Conservation (phyloP, 2,888 invertebrate genomes). For the Leptodirus hochenwartii region DNA sequence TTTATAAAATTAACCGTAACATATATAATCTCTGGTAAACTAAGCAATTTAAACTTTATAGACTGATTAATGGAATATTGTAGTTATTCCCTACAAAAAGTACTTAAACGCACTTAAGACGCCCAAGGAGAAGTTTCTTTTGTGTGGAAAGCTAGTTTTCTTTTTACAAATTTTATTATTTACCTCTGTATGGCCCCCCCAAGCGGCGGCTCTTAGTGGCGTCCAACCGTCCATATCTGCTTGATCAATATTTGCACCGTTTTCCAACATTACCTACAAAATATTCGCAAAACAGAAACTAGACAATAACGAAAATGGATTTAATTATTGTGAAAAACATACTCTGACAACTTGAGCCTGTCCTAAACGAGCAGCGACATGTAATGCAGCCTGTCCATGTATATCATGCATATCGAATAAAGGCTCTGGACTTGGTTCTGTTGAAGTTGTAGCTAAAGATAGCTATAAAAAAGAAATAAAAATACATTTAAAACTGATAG, state of each 20-base stretch:
- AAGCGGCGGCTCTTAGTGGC: conserved; percentile 78
- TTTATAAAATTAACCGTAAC: too few relatives aligned
- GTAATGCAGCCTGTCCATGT: conserved; percentile 54
- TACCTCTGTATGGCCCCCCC: conserved; percentile 86
- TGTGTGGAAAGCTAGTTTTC: too few relatives aligned
- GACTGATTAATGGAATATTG: too few relatives aligned
- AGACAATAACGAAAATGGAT: neutral
- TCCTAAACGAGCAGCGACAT: conserved; percentile 66
- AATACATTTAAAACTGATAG: neutral
- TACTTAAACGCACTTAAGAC: too few relatives aligned
- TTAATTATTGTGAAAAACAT: conserved; percentile 5
- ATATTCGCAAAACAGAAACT: conserved; percentile 1
- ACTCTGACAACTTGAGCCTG: conserved; percentile 53
- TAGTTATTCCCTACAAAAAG: too few relatives aligned
- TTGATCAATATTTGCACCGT: conserved; percentile 54
- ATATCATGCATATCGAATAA: conserved; percentile 38
- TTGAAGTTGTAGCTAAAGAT: conserved; percentile 25
- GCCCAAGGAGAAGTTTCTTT: too few relatives aligned
- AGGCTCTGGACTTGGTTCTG: conserved; percentile 29
- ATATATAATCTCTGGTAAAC: too few relatives aligned
- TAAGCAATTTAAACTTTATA: too few relatives aligned
- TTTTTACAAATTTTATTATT: too few relatives aligned
- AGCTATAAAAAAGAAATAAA: conserved; percentile 16
- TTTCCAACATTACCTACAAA: conserved; percentile 29
- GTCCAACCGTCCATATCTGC: conserved; percentile 82